Evolutionary conservation across 92 coral and sea anemone genomes (phyloP).

Genomic region (Epizoanthus stellaris): DNA sequence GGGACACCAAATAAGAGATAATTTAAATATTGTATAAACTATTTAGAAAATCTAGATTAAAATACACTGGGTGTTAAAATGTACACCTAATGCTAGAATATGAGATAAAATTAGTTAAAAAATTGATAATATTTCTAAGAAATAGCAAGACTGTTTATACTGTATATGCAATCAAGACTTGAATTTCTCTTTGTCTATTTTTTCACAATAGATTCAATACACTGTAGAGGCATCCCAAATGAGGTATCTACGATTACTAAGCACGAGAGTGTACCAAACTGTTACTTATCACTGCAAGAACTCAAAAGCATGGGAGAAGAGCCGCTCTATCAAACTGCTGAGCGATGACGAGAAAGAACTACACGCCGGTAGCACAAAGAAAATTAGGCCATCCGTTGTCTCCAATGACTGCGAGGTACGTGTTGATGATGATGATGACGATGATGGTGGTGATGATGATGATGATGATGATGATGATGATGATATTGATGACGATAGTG

Average conservation of each 20-base stretch:
- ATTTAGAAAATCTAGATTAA: too few species aligned
- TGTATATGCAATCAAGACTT: background rate
- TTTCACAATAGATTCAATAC: slow-evolving; percentile 8
- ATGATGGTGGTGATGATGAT: background rate
- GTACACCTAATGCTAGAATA: too few species aligned
- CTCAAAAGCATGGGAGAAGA: slow-evolving; percentile 41
- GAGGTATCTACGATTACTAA: slow-evolving; percentile 54
- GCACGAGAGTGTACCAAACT: slow-evolving; percentile 39
- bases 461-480: background rate
- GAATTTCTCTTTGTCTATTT: background rate
- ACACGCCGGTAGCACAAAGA: slow-evolving; percentile 19
- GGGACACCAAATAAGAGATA: too few species aligned
- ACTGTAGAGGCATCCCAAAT: slow-evolving; percentile 22
- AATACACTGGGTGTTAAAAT: too few species aligned
- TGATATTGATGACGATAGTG: too few species aligned
- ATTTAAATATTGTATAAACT: too few species aligned
- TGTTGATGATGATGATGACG: background rate
- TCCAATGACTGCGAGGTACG: slow-evolving; percentile 55
- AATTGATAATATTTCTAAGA: too few species aligned
- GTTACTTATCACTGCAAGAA: slow-evolving; percentile 60
- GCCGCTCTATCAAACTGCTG: slow-evolving; percentile 39
- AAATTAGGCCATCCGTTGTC: slow-evolving; percentile 35
- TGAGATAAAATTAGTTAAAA: too few species aligned
- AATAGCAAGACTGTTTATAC: too few species aligned
- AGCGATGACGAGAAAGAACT: slow-evolving; percentile 49